These are phyloP conservation scores for Camponotus pennsylvanicus DNA, from an alignment of 1,140 invertebrate genomes.

Conservation along the genomic window DNA sequence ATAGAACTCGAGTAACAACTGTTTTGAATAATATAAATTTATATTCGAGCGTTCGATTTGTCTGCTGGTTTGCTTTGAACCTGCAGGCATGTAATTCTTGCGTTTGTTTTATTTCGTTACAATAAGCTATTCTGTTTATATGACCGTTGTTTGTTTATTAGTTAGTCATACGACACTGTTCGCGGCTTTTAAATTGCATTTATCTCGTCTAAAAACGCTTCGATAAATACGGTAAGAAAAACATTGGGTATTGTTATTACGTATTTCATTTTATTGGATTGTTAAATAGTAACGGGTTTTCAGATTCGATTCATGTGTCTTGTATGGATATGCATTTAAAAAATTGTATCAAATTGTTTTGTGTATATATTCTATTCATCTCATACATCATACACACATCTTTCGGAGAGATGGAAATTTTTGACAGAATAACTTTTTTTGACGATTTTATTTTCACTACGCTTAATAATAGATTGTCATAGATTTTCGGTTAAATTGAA, in stretches of 20 bases:
- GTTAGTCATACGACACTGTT: neutral
- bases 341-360: neutral
- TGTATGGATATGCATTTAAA: neutral
- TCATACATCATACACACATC: neutral
- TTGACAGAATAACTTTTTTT: neutral
- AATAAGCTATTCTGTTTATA: conserved; percentile 29
- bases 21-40: neutral
- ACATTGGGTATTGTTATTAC: conserved; percentile 6
- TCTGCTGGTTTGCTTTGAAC: neutral
- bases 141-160: conserved; percentile 22
- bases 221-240: conserved; percentile 25
- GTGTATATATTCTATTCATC: conserved; percentile 15
- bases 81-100: conserved; percentile 1
- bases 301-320: neutral
- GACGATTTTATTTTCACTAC: neutral
- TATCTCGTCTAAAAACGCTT: conserved; percentile 21
- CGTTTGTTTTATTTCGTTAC: conserved; percentile 26
- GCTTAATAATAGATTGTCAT: neutral
- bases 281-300: conserved; percentile 16
- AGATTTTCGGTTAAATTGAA: neutral
- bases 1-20: conserved; percentile 28
- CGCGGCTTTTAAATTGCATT: conserved; percentile 2
- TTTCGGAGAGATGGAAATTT: neutral
- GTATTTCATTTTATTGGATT: neutral
- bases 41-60: conserved; percentile 10